Conservation (phyloP, 2,113 vertebrate species). For the Phalacrocorax carbo region DNA sequence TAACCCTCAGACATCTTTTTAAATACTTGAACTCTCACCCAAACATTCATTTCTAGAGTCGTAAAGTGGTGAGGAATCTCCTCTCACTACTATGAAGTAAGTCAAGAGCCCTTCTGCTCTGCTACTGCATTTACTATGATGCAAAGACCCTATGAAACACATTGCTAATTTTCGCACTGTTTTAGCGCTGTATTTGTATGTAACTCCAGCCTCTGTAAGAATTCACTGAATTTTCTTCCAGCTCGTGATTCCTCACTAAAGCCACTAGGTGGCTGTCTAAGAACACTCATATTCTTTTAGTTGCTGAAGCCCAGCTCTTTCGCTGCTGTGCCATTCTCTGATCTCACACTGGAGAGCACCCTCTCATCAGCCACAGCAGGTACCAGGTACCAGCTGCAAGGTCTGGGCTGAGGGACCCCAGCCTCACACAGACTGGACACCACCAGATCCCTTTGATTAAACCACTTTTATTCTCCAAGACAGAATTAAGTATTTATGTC, state of each 20-base stretch:
- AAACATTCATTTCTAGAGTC: not conserved
- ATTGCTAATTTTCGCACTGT: not conserved
- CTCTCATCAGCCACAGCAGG: not conserved
- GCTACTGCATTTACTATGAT: not conserved
- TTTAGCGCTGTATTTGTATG: not conserved
- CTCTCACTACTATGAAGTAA: not conserved
- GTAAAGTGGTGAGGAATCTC: not conserved
- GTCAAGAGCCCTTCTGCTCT: not conserved
- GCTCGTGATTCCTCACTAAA: not conserved
- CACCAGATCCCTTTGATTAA: not conserved
- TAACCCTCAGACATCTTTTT: not conserved
- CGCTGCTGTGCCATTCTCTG: not conserved
- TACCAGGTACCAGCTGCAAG: not conserved
- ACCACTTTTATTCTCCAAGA: not conserved
- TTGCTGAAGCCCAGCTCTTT: accelerated
- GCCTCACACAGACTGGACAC: accelerated
- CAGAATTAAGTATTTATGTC: not conserved
- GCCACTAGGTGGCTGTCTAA: slow-evolving; percentile 59
- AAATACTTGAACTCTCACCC: not conserved
- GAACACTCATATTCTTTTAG: not conserved
- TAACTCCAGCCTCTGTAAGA: not conserved
- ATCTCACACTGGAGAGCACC: not conserved
- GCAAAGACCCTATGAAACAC: not conserved
- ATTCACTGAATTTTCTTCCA: not conserved
- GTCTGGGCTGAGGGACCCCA: not conserved